phyloP scores from a whole-genome alignment of 2,888 invertebrate species.

The Sericinus montela region DNA sequence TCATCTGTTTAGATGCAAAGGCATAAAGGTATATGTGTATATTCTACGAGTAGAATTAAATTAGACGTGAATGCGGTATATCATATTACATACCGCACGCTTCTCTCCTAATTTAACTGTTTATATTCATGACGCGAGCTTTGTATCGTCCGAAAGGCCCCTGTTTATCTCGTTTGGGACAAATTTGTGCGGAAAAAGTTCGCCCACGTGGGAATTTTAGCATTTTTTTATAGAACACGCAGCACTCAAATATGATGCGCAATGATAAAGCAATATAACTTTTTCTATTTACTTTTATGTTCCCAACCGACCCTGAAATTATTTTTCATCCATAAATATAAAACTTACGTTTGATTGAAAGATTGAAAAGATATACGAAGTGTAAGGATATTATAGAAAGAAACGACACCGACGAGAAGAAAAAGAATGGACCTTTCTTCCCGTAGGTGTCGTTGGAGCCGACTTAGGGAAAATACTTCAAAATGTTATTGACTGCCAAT shows the following conservation, averaged over 20 bases:
- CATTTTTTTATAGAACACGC: conserved; percentile 24
- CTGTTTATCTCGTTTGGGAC: conserved; percentile 64
- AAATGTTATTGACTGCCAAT: no score
- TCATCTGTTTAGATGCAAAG: no score
- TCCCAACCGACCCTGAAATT: neutral
- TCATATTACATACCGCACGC: conserved; percentile 46
- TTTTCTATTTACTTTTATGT: conserved; percentile 14
- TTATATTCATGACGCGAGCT: conserved; percentile 68
- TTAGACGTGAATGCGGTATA: conserved; percentile 61
- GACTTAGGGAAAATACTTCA: no score
- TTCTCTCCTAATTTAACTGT: conserved; percentile 65
- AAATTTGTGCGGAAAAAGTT: conserved; percentile 60
- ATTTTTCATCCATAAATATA: no score
- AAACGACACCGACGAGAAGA: no score
- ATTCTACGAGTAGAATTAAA: conserved; percentile 59
- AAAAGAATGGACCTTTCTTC: no score
- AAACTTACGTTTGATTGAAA: no score
- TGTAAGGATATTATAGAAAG: no score
- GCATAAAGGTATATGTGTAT: no score
- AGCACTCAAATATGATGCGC: conserved; percentile 10
- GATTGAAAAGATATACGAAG: no score
- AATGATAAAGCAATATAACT: conserved; percentile 17
- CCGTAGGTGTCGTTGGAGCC: no score
- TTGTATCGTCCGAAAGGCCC: conserved; percentile 45
- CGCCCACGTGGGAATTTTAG: conserved; percentile 29